Evolutionary conservation across 2,113 vertebrate species (phyloP), one percentile per base, ranked within the genome.

Genomic region (Cyrtonyx montezumae): DNA sequence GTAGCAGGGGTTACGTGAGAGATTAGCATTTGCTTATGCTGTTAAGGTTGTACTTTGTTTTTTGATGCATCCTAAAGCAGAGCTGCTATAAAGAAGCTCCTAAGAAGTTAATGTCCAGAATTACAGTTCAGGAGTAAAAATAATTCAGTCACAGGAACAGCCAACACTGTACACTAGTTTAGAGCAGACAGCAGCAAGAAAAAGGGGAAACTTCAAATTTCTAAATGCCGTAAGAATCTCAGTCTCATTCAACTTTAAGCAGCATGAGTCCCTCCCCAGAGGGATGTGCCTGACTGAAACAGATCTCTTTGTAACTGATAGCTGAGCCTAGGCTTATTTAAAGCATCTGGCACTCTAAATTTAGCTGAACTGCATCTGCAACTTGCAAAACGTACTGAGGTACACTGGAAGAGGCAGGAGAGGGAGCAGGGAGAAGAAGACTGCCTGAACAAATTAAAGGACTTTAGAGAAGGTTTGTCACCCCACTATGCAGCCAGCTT

Each of bases 331-430:
- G 56, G 88, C 90, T 95, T 94, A 94, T 63, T 94, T 95, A 94
- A 97, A 96, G 96, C 96, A 88, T 82, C 87, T 92, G 91, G 81
- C 48, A 43, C 12, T 85, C 93, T 96, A 97, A 96, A 95, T 95
- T 95, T 97, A 97, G 93, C 83, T 75, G 10, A 94, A 81, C 63
- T 87, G 34, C 59, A 96, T 88, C 73, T 91, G 65, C 70, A 91
- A 70, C 75, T 92, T 28, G 1, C 62, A 93, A 81, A 96, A 85
- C 77, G 55, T 48, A 88, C 65, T 49, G 73, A 77, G 37, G 65
- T 75, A 83, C 59, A 23, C 6, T 71, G 68, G 55, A 37, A 63
- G 21, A 88, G 34, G 43, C 89, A 91, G 45, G 46, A 91, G 87
- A 90, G 37, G 16, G 17, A 74, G 75, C 68, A 43, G 0, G 1